Evolutionary conservation across 2,888 invertebrate genomes (phyloP), one percentile per base, ranked within the genome.

Genomic region (Chloroclysta siterata): DNA sequence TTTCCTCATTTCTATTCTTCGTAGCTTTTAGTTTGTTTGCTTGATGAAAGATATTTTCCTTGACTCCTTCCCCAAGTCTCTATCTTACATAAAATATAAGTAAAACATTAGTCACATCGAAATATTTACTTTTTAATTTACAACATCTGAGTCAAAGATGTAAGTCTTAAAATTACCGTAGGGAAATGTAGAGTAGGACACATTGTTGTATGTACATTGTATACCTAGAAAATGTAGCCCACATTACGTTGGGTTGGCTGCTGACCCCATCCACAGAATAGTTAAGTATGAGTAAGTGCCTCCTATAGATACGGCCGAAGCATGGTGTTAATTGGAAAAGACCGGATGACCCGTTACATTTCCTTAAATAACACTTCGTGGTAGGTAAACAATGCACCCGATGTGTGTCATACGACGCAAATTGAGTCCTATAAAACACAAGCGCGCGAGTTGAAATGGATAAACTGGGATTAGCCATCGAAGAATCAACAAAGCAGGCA

Each of bases 381-480:
- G 85, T 85, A 88, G 75, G 85, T 85, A 88, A 90, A 89, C 90
- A 89, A 85, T 88, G 89, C 87, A 90, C 78, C 77, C 74, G 66
- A 85, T 86, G 83, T 91, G 89, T 91, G 92, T 90, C 92, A 90
- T 77, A 72, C 73, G 75, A 62, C 66, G 70, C 53, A 63, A 53
- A 53, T 57, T 33, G 57, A 33, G 74, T 77, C 85, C 79, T 91
- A 91, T 92, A 91, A 85, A 90, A 87, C 78, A 68, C 63, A 73
- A 68, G 63, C 72, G 69, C 71, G 62, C 69, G 68, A 53, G 71
- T 68, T 58, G 51, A 57, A 39, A 59, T 60, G 72, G 77, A 81
- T 85, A 87, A 77, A 83, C 65, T 65, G 70, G 87, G 85, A 89
- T 87, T 75, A 87, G 75, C 77, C 57, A 65, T 66, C 77, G 74